Evolutionary conservation across 1,140 invertebrate species (phyloP), one percentile per base, ranked within the genome.

Genomic region (Panonychus citri): DNA sequence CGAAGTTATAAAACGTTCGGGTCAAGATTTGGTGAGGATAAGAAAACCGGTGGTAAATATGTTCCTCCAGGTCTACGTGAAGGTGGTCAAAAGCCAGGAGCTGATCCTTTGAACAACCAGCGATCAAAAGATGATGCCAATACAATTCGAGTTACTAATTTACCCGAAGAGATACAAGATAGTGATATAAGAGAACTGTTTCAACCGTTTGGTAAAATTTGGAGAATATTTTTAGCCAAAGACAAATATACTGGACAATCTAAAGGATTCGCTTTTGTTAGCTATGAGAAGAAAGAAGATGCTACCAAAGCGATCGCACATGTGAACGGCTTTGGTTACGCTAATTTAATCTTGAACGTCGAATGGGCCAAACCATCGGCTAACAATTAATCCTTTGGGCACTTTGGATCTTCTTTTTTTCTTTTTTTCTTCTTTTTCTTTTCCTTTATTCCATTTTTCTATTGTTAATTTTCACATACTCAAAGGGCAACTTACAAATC

Each of bases 341-440:
- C 97, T 73, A 91, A 98, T 76, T 77, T 98, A 54, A 98, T 98
- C 68, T 72, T 98, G 15, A 91, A 81, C 71, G 95, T 96, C 21
- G 94, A 98, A 74, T 98, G 94, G 94, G 96, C 95, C 3, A 97
- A 95, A 53, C 59, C 59, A 39, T 60, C 55, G 5, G 43, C 13
- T 52, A 52, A 52, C 39, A n/a, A n/a, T n/a, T n/a, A n/a, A n/a
- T n/a, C n/a, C n/a, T n/a, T n/a, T n/a, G n/a, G n/a, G n/a, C n/a
- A n/a, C n/a, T n/a, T n/a, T n/a, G n/a, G n/a, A n/a, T n/a, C n/a
- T n/a, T n/a, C n/a, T n/a, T n/a, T n/a, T n/a, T n/a, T n/a, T n/a
- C n/a, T n/a, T n/a, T n/a, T n/a, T n/a, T n/a, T n/a, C n/a, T n/a
- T n/a, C n/a, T n/a, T n/a, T n/a, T n/a, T n/a, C n/a, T n/a, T n/a